Evolutionary conservation across 2,797 vertebrate genomes (phyloP).

Genomic region (Chlorospingus semifuscus): DNA sequence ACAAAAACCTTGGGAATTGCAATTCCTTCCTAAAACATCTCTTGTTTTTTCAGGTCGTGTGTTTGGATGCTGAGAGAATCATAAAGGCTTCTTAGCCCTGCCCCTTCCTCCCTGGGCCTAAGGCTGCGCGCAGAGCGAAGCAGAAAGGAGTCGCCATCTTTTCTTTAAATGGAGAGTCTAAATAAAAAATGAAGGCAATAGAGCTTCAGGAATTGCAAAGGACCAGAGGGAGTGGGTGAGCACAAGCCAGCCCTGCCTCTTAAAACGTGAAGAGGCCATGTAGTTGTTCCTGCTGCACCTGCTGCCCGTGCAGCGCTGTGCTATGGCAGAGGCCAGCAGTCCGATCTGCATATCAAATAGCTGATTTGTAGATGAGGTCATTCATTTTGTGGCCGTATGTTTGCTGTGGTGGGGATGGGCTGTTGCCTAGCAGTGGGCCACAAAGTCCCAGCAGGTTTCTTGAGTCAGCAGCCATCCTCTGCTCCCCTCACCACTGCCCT

Average conservation of each 20-base stretch:
- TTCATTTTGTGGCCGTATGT: conserved; percentile 72
- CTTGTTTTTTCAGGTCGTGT: background rate
- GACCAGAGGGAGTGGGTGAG: conserved; percentile 37
- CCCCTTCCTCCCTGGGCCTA: background rate
- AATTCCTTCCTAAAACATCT: background rate
- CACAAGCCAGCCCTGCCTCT: conserved; percentile 54
- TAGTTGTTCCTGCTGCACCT: conserved; percentile 74
- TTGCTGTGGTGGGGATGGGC: conserved; percentile 71
- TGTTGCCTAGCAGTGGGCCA: conserved; percentile 78
- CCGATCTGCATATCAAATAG: conserved; percentile 83
- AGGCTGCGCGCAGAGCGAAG: background rate
- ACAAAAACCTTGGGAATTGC: background rate
- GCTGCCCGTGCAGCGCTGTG: conserved; percentile 64
- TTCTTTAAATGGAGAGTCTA: conserved; percentile 39
- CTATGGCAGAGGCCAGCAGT: conserved; percentile 66
- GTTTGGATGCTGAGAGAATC: background rate
- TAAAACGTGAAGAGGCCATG: conserved; percentile 56
- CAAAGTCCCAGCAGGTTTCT: conserved; percentile 85
- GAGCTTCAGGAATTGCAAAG: conserved; percentile 56
- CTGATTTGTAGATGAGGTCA: conserved; percentile 80
- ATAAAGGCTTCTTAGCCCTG: background rate
- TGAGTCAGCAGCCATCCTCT: conserved; percentile 69
- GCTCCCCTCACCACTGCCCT: conserved; percentile 70
- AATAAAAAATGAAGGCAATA: conserved; percentile 69
- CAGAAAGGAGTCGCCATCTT: conserved; percentile 28